Base-by-base conservation (phyloP, 2,113 vertebrate genomes). In the Cairina moschata region DNA sequence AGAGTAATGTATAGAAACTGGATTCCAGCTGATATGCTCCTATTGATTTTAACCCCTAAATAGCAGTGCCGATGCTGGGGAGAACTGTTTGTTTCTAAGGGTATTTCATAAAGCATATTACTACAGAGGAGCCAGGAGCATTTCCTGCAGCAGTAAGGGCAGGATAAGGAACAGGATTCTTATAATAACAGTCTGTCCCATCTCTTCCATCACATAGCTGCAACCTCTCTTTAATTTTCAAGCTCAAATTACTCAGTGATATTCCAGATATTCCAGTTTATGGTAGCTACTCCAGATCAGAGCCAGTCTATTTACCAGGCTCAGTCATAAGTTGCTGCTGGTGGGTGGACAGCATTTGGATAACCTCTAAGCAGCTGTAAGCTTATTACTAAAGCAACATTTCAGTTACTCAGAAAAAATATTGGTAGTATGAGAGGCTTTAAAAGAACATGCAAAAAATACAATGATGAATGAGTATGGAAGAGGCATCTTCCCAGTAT, bases 151-250 rank as follows among this genome's bases (percentile, higher is more conserved):
- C 38, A 72, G 13, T 42, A 74, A 17, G 52, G 26, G 56, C 60
- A 88, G 83, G 55, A 88, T 48, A 48, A 48, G 46, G 46, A 48
- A 18, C 16, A 48, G 23, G 17, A 55, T 79, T 86, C 40, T 75
- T 32, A 20, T 1, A 67, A 52, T 8, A 81, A 63, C 40, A 60
- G 32, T n/a, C 17, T 69, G 74, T 78, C 48, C 0, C 0, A 90
- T 73, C 72, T 79, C 2, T 0, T 36, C 67, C 56, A 54, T 54
- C n/a, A 62, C 25, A 44, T 58, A 89, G 71, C 69, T 78, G 91
- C 65, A 92, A 83, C 36, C 15, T 38, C 46, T 73, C 59, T 92
- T 86, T 85, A 83, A 77, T 86, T 91, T 93, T 83, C 60, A 58
- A 78, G 48, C 82, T 92, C 86, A 82, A 58, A 74, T 89, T 95